A percentile compares a stretch with the other conserved stretches of the same genome.
These are phyloP conservation scores for Petrosia ficiformis DNA, from an alignment of 37 sponge, comb jelly and placozoan species.

Conservation along the genomic window DNA sequence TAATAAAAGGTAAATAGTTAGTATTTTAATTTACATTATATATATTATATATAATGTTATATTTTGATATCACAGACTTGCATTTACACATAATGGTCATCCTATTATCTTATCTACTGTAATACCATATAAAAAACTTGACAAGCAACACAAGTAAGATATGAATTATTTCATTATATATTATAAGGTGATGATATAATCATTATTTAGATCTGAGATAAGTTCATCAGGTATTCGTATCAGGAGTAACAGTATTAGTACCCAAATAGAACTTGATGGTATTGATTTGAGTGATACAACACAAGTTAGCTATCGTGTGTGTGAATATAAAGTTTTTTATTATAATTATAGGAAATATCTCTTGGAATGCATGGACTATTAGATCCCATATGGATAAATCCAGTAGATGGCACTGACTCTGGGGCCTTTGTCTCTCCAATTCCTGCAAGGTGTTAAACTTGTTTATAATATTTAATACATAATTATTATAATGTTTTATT, in stretches of 20 bases:
- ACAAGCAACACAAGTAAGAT: not conserved
- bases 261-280: conserved; percentile 51
- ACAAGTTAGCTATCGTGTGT: not conserved
- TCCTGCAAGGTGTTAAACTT: too few relatives aligned
- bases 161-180: not conserved
- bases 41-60: conserved; percentile 1
- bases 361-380: conserved; percentile 44
- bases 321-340: not conserved
- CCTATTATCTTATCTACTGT: not conserved
- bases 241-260: conserved; percentile 29
- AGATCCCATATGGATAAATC: conserved; percentile 46
- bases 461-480: too few relatives aligned
- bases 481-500: too few relatives aligned
- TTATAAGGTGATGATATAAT: not conserved
- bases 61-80: not conserved
- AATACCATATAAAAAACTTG: not conserved
- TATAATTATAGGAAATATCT: conserved; percentile 68
- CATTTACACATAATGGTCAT: not conserved
- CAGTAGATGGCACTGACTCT: too few relatives aligned
- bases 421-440: too few relatives aligned
- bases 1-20: not conserved
- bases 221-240: conserved; percentile 8
- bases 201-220: not conserved
- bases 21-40: not conserved
- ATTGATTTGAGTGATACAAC: conserved; percentile 2